Conservation (phyloP, 1,140 invertebrate species). For the Drosophila jambulina region DNA sequence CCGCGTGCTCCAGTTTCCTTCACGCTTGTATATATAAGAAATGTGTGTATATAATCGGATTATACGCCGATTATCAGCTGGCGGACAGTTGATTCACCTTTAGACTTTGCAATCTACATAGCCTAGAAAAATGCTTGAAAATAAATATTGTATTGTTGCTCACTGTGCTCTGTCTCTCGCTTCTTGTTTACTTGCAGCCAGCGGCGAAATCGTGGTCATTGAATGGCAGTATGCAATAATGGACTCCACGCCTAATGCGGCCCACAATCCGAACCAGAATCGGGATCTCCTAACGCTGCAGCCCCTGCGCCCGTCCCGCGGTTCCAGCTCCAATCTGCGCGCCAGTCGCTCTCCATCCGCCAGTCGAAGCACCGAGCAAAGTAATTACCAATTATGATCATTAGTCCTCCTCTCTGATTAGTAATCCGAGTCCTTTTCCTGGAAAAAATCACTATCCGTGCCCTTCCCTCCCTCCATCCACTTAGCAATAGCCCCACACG, state of each 20-base stretch:
- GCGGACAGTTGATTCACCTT: conserved; percentile 68
- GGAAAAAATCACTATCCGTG: not conserved
- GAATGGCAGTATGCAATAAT: conserved; percentile 69
- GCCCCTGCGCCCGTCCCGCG: conserved; percentile 62
- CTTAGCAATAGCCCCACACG: not conserved
- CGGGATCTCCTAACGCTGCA: conserved; percentile 66
- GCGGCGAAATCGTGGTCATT: conserved; percentile 34
- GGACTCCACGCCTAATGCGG: conserved; percentile 63
- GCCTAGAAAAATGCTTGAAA: conserved; percentile 40
- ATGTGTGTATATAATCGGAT: conserved; percentile 23
- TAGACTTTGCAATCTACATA: conserved; percentile 62
- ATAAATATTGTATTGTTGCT: conserved; percentile 16
- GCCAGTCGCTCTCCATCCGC: conserved; percentile 79
- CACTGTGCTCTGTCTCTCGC: not conserved
- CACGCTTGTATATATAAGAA: conserved; percentile 11
- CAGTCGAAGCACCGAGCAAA: conserved; percentile 78
- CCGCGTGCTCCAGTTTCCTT: conserved; percentile 49
- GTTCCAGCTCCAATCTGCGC: conserved; percentile 71
- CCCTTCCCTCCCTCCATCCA: not conserved
- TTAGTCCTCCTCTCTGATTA: conserved; percentile 4
- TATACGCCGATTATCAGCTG: conserved; percentile 60
- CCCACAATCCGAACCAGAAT: conserved; percentile 39
- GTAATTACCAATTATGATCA: conserved; percentile 62
- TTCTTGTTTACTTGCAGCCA: conserved; percentile 55
- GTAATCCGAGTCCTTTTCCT: not conserved